Evolutionary conservation across 2,797 vertebrate species (phyloP), one percentile per base, ranked within the genome.

Genomic region (Glyptemys insculpta): DNA sequence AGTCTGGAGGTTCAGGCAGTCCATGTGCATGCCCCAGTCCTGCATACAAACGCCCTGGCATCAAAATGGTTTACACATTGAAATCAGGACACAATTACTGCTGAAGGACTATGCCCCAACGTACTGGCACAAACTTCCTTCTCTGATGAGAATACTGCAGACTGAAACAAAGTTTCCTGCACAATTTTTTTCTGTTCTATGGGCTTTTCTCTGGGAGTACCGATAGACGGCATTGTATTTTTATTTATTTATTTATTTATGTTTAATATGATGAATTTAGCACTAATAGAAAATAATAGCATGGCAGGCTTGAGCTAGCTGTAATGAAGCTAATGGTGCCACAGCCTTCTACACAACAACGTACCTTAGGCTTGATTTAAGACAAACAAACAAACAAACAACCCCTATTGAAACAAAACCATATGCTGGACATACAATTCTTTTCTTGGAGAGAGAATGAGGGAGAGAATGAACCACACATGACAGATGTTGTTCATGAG

Each of bases 391-490:
- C 47, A 47, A 57, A 27, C 56, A 11, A 57, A 62, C 57, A 12
- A 14, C 31, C 91, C 57, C 65, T 94, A 29, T 29, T 87, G 44
- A 80, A 93, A 89, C 68, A 59, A 93, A 89, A 54, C 15, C 31
- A 19, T 74, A 50, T 5, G 5, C 19, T 41, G 37, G n/a, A 72
- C n/a, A 21, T 72, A 41, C 37, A 72, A 41, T 72, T 41, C 37
- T 72, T 37, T 72, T 21, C 68, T 21, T 72, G 37, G 68, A 72
- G 65, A 72, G 12, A 84, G 52, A 37, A 79, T 14, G 19, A 87
- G 68, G 88, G 52, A 84, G 82, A 84, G 85, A 41, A 72, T 72
- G n/a, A 72, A 41, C n/a, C 21, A 41, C 11, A 2, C 68, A 23
- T 41, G 68, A 41, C 68, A 72, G 37, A 37, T 72, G 68, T 25